Evolutionary conservation across 2,888 invertebrate genomes (phyloP).

Genomic region (Leptopilina myrica): DNA sequence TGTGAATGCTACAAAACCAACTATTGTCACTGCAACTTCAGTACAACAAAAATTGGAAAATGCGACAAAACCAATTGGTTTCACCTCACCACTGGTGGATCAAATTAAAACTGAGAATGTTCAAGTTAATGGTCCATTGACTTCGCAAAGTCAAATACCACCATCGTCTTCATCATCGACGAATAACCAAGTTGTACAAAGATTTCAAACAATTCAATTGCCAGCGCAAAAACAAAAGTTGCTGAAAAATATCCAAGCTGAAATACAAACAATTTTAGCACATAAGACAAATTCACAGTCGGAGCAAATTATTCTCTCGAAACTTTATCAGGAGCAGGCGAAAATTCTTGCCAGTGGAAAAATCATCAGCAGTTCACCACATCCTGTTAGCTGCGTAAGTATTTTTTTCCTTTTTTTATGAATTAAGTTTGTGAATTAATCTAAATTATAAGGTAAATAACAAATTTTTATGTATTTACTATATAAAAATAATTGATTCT

Average conservation of each 20-base stretch:
- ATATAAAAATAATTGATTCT: slow-evolving; percentile 15
- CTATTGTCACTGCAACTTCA: slow-evolving; percentile 62
- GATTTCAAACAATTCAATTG: slow-evolving; percentile 85
- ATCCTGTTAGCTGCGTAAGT: slow-evolving; percentile 67
- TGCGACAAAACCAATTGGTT: slow-evolving; percentile 62
- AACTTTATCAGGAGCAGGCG: slow-evolving; percentile 83
- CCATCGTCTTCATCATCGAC: slow-evolving; percentile 62
- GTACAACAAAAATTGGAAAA: slow-evolving; percentile 65
- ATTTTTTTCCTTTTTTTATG: slow-evolving; percentile 1
- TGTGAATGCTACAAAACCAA: slow-evolving; percentile 55
- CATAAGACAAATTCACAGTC: slow-evolving; percentile 78
- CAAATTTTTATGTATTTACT: no score
- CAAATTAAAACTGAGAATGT: slow-evolving; percentile 68
- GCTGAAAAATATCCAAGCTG: slow-evolving; percentile 76
- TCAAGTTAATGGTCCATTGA: slow-evolving; percentile 64
- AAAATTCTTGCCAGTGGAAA: slow-evolving; percentile 86
- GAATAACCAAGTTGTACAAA: slow-evolving; percentile 77
- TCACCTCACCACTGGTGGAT: slow-evolving; percentile 66
- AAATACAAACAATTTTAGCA: slow-evolving; percentile 82
- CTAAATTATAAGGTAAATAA: no score
- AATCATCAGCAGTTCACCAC: slow-evolving; percentile 77
- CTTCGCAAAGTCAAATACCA: slow-evolving; percentile 62
- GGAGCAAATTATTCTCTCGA: slow-evolving; percentile 79
- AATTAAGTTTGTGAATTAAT: no score
- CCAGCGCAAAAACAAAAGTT: slow-evolving; percentile 86